Evolutionary conservation across 2,888 invertebrate species (phyloP).

Genomic region (Nomada fucata): DNA sequence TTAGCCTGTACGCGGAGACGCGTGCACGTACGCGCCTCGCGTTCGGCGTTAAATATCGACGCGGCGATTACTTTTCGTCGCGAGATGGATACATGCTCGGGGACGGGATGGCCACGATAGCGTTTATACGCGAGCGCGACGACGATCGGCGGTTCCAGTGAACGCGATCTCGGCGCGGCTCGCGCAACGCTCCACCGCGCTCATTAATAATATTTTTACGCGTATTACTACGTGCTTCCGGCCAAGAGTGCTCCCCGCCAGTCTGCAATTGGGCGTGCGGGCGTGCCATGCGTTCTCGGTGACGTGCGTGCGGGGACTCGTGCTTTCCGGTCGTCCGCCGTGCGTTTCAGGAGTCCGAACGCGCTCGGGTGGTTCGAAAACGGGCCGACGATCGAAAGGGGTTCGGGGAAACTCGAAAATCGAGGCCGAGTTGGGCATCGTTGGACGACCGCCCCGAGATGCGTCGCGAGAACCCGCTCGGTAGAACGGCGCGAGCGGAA

Average conservation of each 20-base stretch:
- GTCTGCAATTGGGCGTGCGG: conserved; percentile 70
- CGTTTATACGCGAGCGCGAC: no score
- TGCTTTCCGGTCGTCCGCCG: conserved; percentile 63
- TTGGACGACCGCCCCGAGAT: conserved; percentile 7
- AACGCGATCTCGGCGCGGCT: conserved; percentile 7
- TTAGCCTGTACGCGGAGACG: conserved; percentile 43
- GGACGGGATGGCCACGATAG: not conserved
- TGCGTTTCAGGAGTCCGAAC: conserved; percentile 27
- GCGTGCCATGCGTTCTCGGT: conserved; percentile 62
- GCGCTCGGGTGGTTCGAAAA: not conserved
- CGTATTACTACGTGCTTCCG: conserved; percentile 66
- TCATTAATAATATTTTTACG: conserved; percentile 66
- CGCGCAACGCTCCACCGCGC: conserved; percentile 39
- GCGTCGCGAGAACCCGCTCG: not conserved
- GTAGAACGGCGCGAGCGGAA: not conserved
- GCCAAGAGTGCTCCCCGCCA: conserved; percentile 55
- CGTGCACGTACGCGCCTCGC: conserved; percentile 24
- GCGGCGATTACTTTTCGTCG: conserved; percentile 14
- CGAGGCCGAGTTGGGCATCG: conserved; percentile 1
- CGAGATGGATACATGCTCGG: no score
- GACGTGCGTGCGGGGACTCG: conserved; percentile 60
- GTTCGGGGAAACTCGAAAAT: not conserved
- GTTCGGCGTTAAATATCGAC: conserved; percentile 51
- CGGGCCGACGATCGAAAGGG: not conserved
- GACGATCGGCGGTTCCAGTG: not conserved